Conservation (phyloP, 2,888 invertebrate genomes). For the Pharmacophagus antenor region DNA sequence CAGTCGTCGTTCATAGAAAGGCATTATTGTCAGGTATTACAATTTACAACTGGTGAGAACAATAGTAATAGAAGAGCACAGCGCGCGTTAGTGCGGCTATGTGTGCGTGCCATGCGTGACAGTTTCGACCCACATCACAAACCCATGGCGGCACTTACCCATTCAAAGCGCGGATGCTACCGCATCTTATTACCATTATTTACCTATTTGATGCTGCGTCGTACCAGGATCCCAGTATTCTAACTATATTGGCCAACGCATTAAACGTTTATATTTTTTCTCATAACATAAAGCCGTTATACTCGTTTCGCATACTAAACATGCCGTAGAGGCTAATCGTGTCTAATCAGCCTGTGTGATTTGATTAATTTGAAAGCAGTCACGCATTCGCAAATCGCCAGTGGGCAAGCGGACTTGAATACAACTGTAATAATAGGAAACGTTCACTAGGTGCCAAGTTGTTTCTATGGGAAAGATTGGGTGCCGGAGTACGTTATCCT, state of each 20-base stretch:
- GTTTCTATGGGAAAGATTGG: slow-evolving; percentile 28
- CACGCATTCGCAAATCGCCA: slow-evolving; percentile 37
- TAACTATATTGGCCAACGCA: slow-evolving; percentile 33
- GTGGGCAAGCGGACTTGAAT: slow-evolving; percentile 40
- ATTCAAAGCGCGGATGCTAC: slow-evolving; percentile 56
- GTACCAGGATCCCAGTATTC: slow-evolving; percentile 24
- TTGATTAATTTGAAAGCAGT: slow-evolving; percentile 47
- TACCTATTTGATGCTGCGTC: slow-evolving; percentile 50
- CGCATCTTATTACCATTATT: slow-evolving; percentile 68
- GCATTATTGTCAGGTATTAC: slow-evolving; percentile 29
- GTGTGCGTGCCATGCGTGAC: slow-evolving; percentile 56
- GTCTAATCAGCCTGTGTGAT: slow-evolving; percentile 42
- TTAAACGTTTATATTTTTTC: slow-evolving; percentile 24
- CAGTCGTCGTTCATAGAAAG: slow-evolving; percentile 22
- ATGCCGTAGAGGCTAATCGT: slow-evolving; percentile 39
- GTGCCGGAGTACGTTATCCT: background rate
- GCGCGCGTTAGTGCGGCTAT: slow-evolving; percentile 10
- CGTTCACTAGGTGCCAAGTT: slow-evolving; percentile 21
- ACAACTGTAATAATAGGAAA: slow-evolving; percentile 34
- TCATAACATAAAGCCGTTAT: slow-evolving; percentile 5
- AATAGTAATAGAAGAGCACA: slow-evolving; percentile 39
- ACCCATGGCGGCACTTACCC: slow-evolving; percentile 46
- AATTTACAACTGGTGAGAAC: slow-evolving; percentile 39
- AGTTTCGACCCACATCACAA: slow-evolving; percentile 54
- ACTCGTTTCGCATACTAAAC: slow-evolving; percentile 37